Evolutionary conservation across 2,797 vertebrate genomes (phyloP).

Genomic region (Parauchenoglanis punctatus): DNA sequence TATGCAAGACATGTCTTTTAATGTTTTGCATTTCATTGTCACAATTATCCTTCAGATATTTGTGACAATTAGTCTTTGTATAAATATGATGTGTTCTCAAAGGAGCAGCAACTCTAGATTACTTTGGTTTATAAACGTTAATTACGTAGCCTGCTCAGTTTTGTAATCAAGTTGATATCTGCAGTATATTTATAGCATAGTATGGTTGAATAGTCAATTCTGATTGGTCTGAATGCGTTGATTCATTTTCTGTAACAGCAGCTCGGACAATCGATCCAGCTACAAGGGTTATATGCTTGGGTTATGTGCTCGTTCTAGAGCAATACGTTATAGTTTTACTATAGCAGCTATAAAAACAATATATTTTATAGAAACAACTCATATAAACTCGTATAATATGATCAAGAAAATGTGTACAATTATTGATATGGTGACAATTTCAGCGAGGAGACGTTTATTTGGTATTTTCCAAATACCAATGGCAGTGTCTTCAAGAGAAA

Average conservation of each 20-base stretch:
- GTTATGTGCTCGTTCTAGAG: not conserved
- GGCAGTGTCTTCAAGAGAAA: not conserved
- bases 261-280: not conserved
- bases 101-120: not conserved
- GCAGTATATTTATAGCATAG: not conserved
- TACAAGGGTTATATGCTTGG: not conserved
- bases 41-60: slow-evolving; percentile 27
- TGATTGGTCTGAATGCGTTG: not conserved
- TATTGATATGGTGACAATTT: not conserved
- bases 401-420: not conserved
- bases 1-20: slow-evolving; percentile 13
- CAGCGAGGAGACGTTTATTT: not conserved
- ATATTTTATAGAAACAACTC: not conserved
- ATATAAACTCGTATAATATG: not conserved
- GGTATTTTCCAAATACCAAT: not conserved
- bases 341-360: not conserved
- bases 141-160: not conserved
- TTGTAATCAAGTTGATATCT: not conserved
- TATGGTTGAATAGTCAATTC: not conserved
- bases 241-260: not conserved
- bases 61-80: not conserved
- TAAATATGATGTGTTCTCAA: not conserved
- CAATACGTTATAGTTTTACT: not conserved
- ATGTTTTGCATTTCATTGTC: slow-evolving; percentile 37
- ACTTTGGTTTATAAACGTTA: not conserved